phyloP scores from a whole-genome alignment of 1,140 invertebrate species.

The Lasaia peninsularis region DNA sequence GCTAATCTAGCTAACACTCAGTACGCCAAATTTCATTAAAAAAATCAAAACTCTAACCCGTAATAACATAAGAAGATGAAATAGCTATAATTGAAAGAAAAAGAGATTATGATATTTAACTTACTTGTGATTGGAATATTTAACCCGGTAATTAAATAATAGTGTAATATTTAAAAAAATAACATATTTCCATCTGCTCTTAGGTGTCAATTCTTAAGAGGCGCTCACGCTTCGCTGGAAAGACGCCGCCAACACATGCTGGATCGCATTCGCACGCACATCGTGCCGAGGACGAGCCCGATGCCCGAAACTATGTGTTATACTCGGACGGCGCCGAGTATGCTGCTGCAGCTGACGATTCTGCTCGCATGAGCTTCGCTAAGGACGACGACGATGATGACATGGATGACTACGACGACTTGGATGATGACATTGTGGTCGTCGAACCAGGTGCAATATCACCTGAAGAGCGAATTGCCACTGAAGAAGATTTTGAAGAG shows the following conservation, averaged over 20 bases:
- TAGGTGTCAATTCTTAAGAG: constrained; percentile 76
- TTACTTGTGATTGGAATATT: too few relatives aligned
- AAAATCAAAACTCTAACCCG: too few relatives aligned
- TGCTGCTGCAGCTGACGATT: constrained; percentile 79
- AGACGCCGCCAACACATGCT: constrained; percentile 62
- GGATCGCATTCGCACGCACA: constrained; percentile 38
- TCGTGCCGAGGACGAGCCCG: constrained; percentile 71
- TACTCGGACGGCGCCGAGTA: constrained; percentile 80
- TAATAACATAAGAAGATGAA: too few relatives aligned
- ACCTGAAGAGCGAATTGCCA: constrained; percentile 80
- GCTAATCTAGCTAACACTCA: too few relatives aligned
- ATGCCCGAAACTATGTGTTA: constrained; percentile 80
- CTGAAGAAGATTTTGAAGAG: constrained; percentile 81
- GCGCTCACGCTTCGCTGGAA: constrained; percentile 69
- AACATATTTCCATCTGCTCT: not conserved
- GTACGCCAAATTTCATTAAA: too few relatives aligned
- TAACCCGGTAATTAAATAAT: too few relatives aligned
- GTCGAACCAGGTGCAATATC: constrained; percentile 79
- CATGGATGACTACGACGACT: constrained; percentile 65
- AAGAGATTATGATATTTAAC: too few relatives aligned
- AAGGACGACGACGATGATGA: constrained; percentile 68
- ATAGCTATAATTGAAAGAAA: too few relatives aligned
- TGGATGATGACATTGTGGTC: constrained; percentile 80
- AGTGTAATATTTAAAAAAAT: too few relatives aligned
- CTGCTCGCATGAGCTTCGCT: constrained; percentile 48